A percentile compares a stretch with the other conserved stretches of the same genome.
Conservation (phyloP, 2,888 invertebrate genomes). For the Oscheius onirici region DNA sequence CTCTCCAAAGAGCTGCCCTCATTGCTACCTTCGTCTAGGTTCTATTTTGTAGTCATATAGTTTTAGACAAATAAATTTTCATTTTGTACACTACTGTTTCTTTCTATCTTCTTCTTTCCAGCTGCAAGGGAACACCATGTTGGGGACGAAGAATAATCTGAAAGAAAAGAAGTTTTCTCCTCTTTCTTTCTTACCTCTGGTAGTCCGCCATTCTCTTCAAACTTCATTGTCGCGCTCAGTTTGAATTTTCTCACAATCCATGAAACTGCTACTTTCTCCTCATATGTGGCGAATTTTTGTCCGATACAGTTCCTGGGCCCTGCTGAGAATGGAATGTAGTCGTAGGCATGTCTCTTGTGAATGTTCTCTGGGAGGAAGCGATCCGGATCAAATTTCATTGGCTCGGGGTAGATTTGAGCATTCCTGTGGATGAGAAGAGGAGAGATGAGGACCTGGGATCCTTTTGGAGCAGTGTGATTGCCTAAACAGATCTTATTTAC, state of each 20-base stretch:
- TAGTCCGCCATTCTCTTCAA: slow-evolving; percentile 4
- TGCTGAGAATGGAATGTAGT: slow-evolving; percentile 68
- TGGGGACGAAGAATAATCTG: slow-evolving; percentile 29
- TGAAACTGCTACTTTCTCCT: slow-evolving; percentile 30
- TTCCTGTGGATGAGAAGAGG: slow-evolving; percentile 40
- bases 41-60: neutral
- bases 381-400: slow-evolving; percentile 73
- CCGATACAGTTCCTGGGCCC: slow-evolving; percentile 67
- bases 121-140: slow-evolving; percentile 20
- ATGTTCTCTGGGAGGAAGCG: slow-evolving; percentile 72
- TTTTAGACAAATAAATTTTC: neutral
- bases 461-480: slow-evolving; percentile 37
- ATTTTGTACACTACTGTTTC: neutral
- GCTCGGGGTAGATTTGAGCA: slow-evolving; percentile 57
- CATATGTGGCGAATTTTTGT: slow-evolving; percentile 32
- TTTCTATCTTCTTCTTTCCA: slow-evolving; percentile 1
- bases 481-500: slow-evolving; percentile 33
- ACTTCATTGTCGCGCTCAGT: slow-evolving; percentile 7
- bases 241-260: slow-evolving; percentile 24
- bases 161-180: neutral
- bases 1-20: no score
- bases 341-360: slow-evolving; percentile 58
- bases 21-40: no score
- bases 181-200: slow-evolving; percentile 11
- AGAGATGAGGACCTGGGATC: slow-evolving; percentile 36